Evolutionary conservation across 2,888 invertebrate genomes (phyloP), one percentile per base, ranked within the genome.

Genomic region (Sisyra nigra): DNA sequence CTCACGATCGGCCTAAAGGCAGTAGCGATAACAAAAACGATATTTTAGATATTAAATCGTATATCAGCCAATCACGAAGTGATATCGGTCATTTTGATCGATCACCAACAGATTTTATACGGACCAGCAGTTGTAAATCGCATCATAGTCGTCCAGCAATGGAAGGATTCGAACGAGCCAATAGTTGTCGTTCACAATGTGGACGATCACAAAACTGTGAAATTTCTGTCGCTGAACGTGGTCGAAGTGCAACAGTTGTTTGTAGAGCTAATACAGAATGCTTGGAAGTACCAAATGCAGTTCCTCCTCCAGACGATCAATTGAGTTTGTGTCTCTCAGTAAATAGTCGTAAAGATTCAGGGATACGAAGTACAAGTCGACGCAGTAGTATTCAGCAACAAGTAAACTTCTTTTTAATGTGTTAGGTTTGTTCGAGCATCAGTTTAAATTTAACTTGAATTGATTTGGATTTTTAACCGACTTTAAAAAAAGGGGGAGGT

Each of bases 291-390:
- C 54, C 13, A 47, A 56, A 38, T 46, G 59, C 43, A 13, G 37
- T 14, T 13, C 14, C 7, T 11, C 29, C n/a, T 11, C 10, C 45
- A 35, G 77, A 77, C 17, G 84, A 85, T 56, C 70, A 75, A 44
- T 65, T 80, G 49, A 82, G 81, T 59, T 71, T 80, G 45, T 80
- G 80, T 48, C 77, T 80, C 1, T 81, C 84, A 2, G 74, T 80
- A 41, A 83, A 84, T 54, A 87, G 87, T 52, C 72, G 88, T 45
- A 88, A 88, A 62, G 88, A 88, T 61, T 88, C 87, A 2, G 88
- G 88, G 9, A 88, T 88, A 46, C 72, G 81, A 52, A 87, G 87
- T 58, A 85, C 82, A 44, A 87, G 87, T 52, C 69, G 87, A 3
- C 69, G 87, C 46, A 86, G 86, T 53, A 87, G 87, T 56, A 85